Conservation (phyloP, 2,797 vertebrate species). For the Phataginus tetradactyla region DNA sequence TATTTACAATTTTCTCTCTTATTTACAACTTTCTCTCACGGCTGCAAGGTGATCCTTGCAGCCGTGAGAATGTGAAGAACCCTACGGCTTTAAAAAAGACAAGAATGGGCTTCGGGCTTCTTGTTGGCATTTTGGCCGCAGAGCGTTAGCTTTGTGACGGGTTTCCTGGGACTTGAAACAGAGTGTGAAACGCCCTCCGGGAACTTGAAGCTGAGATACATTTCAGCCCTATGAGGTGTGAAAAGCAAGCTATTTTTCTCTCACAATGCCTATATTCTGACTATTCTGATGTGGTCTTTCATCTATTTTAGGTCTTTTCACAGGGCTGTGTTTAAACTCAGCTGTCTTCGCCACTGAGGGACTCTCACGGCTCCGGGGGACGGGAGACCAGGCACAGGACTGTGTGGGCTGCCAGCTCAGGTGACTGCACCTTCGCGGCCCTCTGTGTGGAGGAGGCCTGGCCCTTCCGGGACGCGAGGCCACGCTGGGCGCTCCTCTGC, state of each 20-base stretch:
- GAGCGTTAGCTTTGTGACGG: neutral
- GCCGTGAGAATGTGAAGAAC: neutral
- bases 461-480: neutral
- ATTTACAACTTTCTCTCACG: too few species aligned
- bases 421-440: neutral
- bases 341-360: neutral
- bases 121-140: neutral
- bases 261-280: neutral
- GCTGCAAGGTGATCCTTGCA: too few species aligned
- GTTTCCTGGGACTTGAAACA: conserved; percentile 1
- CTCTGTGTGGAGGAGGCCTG: neutral
- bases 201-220: conserved; percentile 18
- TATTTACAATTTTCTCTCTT: neutral
- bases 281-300: neutral
- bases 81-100: neutral
- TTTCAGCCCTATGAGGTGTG: neutral
- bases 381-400: neutral
- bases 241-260: neutral
- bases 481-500: neutral
- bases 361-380: neutral
- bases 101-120: neutral
- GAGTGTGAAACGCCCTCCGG: neutral
- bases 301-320: neutral
- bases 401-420: neutral
- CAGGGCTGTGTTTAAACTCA: neutral